Conservation (phyloP, 2,888 invertebrate species). For the Dynastes maya region DNA sequence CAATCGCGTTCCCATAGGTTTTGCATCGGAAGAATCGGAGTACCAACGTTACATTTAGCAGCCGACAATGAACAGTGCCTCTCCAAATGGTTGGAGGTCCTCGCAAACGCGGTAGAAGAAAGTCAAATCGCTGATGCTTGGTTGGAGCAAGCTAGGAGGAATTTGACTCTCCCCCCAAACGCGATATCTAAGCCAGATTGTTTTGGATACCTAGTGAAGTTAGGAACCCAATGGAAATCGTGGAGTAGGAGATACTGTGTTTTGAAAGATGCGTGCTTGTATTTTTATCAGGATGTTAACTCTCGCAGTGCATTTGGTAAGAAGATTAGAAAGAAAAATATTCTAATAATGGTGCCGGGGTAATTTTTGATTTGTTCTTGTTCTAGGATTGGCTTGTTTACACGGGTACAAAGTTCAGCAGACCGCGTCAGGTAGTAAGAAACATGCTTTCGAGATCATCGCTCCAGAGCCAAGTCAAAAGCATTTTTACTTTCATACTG, state of each 20-base stretch:
- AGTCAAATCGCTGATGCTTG: constrained; percentile 74
- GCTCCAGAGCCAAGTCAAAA: constrained; percentile 91
- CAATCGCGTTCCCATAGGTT: constrained; percentile 78
- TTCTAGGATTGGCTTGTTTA: constrained; percentile 89
- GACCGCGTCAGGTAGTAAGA: constrained; percentile 87
- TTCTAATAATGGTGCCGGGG: neutral
- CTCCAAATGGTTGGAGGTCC: constrained; percentile 84
- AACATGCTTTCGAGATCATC: constrained; percentile 92
- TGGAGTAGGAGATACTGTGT: constrained; percentile 96
- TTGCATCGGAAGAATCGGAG: constrained; percentile 80
- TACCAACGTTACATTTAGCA: constrained; percentile 83
- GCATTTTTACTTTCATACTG: constrained; percentile 93
- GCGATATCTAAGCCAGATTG: constrained; percentile 90
- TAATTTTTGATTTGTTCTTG: constrained; percentile 18
- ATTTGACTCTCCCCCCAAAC: constrained; percentile 86
- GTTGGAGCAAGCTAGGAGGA: constrained; percentile 84
- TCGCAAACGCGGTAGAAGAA: constrained; percentile 84
- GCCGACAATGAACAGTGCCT: constrained; percentile 84
- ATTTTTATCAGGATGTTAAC: constrained; percentile 92
- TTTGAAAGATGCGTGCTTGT: constrained; percentile 94
- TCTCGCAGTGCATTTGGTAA: constrained; percentile 91
- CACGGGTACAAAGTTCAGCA: constrained; percentile 95
- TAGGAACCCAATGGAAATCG: constrained; percentile 88
- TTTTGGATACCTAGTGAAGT: constrained; percentile 92
- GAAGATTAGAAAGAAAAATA: neutral